These are phyloP conservation scores for Cyphomyrus plagiostoma DNA, from an alignment of 2,113 vertebrate genomes.

Conservation along the genomic window DNA sequence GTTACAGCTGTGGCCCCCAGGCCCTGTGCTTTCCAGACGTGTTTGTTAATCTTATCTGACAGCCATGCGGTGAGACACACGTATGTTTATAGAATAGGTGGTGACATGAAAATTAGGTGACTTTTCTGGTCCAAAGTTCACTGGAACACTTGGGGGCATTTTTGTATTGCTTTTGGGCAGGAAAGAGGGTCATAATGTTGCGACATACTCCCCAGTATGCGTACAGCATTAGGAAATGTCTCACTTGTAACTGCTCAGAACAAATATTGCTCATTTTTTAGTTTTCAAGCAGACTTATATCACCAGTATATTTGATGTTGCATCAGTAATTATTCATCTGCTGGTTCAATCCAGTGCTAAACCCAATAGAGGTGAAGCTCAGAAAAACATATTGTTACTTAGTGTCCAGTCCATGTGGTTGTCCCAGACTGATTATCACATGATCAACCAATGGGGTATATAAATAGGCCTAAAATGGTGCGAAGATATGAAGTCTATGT, in stretches of 20 bases:
- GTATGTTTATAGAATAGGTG: neutral
- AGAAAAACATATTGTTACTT: neutral
- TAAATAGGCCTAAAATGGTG: neutral
- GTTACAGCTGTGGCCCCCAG: neutral
- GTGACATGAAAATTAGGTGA: neutral
- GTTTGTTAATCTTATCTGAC: neutral
- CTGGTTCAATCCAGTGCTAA: neutral
- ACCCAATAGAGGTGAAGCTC: neutral
- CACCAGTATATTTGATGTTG: neutral
- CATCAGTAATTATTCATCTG: neutral
- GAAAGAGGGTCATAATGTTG: neutral
- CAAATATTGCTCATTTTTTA: neutral
- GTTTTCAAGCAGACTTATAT: neutral
- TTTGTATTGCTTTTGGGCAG: neutral
- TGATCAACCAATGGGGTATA: neutral
- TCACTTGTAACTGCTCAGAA: neutral
- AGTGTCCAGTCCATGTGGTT: neutral
- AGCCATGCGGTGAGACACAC: neutral
- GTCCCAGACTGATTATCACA: neutral
- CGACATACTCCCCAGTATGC: neutral
- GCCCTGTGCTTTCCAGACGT: neutral
- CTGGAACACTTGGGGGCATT: neutral
- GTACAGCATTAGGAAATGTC: neutral
- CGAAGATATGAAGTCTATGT: neutral
- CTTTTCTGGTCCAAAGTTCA: constrained; percentile 10